Conservation (phyloP, 2,888 invertebrate genomes). For the Halocaridina rubra region DNA sequence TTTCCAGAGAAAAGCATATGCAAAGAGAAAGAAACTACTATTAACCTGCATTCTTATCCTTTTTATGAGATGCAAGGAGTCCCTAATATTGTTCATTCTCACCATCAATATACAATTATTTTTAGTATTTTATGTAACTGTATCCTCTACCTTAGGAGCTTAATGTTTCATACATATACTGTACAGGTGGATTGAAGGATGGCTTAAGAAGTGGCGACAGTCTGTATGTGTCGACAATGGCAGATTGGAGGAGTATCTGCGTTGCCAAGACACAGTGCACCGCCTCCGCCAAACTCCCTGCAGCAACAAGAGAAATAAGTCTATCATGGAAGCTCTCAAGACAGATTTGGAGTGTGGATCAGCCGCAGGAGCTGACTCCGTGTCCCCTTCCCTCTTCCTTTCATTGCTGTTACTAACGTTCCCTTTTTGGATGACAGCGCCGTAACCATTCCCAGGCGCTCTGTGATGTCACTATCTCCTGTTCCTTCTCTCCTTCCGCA, state of each 20-base stretch:
- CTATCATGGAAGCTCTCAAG: slow-evolving; percentile 64
- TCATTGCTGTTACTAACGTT: background rate
- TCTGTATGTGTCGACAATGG: slow-evolving; percentile 59
- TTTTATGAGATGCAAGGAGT: too few species aligned
- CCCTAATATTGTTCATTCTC: too few species aligned
- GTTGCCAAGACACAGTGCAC: slow-evolving; percentile 55
- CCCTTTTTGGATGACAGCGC: slow-evolving; percentile 37
- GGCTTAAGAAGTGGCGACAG: slow-evolving; percentile 63
- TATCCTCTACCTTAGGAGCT: too few species aligned
- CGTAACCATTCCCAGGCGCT: slow-evolving; percentile 7
- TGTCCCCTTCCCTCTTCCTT: slow-evolving; percentile 9
- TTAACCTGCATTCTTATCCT: too few species aligned
- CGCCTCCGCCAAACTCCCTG: slow-evolving; percentile 54
- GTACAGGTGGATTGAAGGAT: slow-evolving; percentile 61
- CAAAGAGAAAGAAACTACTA: too few species aligned
- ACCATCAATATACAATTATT: too few species aligned
- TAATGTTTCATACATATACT: too few species aligned
- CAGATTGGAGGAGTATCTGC: slow-evolving; percentile 43
- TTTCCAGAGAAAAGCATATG: too few species aligned
- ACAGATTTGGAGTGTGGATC: slow-evolving; percentile 61
- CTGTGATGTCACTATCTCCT: background rate
- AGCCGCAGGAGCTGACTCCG: slow-evolving; percentile 8
- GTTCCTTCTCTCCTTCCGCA: background rate
- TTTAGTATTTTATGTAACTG: too few species aligned
- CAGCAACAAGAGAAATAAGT: slow-evolving; percentile 52